Conservation (phyloP, 2,888 invertebrate genomes). For the Osmoderma eremita region DNA sequence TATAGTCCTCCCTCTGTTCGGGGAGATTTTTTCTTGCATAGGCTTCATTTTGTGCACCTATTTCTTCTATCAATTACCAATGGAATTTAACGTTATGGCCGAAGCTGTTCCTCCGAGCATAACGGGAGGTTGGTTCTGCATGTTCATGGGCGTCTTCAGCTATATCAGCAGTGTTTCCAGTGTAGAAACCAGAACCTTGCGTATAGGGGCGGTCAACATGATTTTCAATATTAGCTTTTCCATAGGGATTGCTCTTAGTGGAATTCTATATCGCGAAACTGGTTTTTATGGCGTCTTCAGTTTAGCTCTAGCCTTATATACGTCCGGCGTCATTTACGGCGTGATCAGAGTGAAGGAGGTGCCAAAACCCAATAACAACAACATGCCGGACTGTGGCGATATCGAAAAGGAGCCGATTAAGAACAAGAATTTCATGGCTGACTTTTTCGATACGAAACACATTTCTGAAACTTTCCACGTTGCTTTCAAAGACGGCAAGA, state of each 20-base stretch:
- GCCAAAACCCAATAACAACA: conserved; percentile 5
- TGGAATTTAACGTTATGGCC: conserved; percentile 66
- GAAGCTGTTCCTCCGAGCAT: conserved; percentile 67
- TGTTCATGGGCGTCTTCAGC: conserved; percentile 69
- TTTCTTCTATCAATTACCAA: conserved; percentile 66
- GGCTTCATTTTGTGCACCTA: conserved; percentile 67
- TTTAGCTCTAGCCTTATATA: conserved; percentile 49
- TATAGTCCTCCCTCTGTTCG: conserved; percentile 80
- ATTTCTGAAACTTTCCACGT: conserved; percentile 79
- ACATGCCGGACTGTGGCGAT: conserved; percentile 42
- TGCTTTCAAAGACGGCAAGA: conserved; percentile 78
- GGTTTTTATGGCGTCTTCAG: conserved; percentile 56
- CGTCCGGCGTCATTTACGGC: conserved; percentile 51
- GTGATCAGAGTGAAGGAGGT: conserved; percentile 50
- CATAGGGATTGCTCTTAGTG: conserved; percentile 65
- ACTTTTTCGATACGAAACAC: conserved; percentile 77
- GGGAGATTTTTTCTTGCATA: conserved; percentile 70
- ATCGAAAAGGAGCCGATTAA: conserved; percentile 65
- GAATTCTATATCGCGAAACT: conserved; percentile 62
- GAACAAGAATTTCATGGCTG: conserved; percentile 60
- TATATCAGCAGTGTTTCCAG: conserved; percentile 71
- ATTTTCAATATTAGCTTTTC: conserved; percentile 67
- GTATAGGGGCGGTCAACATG: conserved; percentile 70
- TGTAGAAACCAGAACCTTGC: conserved; percentile 67
- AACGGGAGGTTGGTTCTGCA: conserved; percentile 68